Conservation (phyloP, 2,888 invertebrate genomes). For the Clivina fossor region DNA sequence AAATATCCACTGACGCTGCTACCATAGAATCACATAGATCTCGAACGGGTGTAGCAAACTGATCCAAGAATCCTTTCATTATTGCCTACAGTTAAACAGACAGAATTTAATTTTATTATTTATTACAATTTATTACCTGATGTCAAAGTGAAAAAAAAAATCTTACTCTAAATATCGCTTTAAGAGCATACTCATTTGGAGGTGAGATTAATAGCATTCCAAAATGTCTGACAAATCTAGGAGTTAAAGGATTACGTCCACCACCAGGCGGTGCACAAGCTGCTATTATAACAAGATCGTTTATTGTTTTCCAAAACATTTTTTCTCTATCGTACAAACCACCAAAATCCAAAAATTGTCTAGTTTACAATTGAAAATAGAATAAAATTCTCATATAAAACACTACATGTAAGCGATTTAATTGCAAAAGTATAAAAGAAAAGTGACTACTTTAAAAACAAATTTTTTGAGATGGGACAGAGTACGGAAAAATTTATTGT, state of each 20-base stretch:
- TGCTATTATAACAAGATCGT: conserved; percentile 77
- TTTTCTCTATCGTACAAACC: conserved; percentile 88
- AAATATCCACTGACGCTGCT: conserved; percentile 80
- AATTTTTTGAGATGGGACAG: too few species aligned
- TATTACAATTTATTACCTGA: neutral
- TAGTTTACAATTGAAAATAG: conserved; percentile 44
- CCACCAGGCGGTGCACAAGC: conserved; percentile 93
- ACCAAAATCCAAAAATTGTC: conserved; percentile 74
- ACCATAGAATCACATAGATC: conserved; percentile 72
- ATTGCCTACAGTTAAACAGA: conserved; percentile 58
- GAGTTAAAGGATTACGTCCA: conserved; percentile 81
- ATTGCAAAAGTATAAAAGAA: too few species aligned
- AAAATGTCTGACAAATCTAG: conserved; percentile 85
- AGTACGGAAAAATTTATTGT: too few species aligned
- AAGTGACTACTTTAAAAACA: too few species aligned
- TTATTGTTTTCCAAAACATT: conserved; percentile 85
- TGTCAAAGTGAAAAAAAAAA: conserved; percentile 14
- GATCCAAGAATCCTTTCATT: conserved; percentile 73
- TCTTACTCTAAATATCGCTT: conserved; percentile 70
- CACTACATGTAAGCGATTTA: too few species aligned
- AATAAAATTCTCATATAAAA: conserved; percentile 11
- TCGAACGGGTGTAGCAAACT: conserved; percentile 72
- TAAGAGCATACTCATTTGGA: conserved; percentile 75
- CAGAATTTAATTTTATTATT: neutral
- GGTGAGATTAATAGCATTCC: conserved; percentile 81